phyloP scores from a whole-genome alignment of 1,140 invertebrate genomes.

The Muscidifurax raptorellus region DNA sequence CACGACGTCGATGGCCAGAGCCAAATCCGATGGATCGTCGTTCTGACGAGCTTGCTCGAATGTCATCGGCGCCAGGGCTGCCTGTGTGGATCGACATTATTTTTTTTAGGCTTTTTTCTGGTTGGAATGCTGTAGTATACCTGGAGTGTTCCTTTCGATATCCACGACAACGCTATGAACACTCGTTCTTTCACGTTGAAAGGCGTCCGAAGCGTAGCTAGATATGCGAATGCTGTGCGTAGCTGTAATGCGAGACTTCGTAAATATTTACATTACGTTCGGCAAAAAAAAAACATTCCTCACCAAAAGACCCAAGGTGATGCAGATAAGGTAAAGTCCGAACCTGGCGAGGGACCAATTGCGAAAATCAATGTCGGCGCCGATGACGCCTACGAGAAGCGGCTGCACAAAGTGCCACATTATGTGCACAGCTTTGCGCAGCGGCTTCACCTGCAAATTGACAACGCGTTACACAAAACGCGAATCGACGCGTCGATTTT shows the following conservation, averaged over 20 bases:
- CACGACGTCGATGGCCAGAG: constrained; percentile 65
- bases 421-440: constrained; percentile 58
- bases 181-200: constrained; percentile 67
- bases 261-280: too few relatives aligned
- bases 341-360: constrained; percentile 63
- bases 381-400: constrained; percentile 67
- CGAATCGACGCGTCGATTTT: too few relatives aligned
- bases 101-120: too few relatives aligned
- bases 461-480: background rate
- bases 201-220: constrained; percentile 54
- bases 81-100: constrained; percentile 59
- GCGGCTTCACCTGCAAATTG: constrained; percentile 55
- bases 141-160: constrained; percentile 71
- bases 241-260: constrained; percentile 54
- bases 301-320: constrained; percentile 64
- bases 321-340: constrained; percentile 59
- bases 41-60: constrained; percentile 61
- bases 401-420: constrained; percentile 71
- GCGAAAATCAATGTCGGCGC: constrained; percentile 66
- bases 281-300: constrained; percentile 6
- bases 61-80: constrained; percentile 68
- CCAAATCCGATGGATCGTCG: constrained; percentile 56
- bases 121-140: too few relatives aligned
- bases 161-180: constrained; percentile 66
- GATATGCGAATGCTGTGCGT: constrained; percentile 56